Base-by-base conservation (phyloP, 2,113 vertebrate genomes). In the Tachysurus fulvidraco region DNA sequence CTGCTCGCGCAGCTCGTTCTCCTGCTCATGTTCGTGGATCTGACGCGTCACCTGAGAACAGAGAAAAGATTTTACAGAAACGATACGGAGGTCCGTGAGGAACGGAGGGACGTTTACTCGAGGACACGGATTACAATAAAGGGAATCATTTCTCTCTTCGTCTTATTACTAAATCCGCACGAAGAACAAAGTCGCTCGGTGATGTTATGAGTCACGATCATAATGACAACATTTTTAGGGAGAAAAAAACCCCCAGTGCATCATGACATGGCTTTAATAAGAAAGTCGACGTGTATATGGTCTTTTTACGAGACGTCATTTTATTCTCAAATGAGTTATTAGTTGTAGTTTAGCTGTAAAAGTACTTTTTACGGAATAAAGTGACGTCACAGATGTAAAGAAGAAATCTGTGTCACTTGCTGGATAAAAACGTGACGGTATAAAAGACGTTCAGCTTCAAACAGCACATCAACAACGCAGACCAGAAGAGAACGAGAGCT, bases 1-100 rank as follows among this genome's bases (percentile, higher is more conserved):
- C 97, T 99, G 98, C 96, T 99, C 98, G 91, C 98, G 98, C 94
- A 99, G 95, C 96, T 99, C 98, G 93, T 97, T 99, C 94, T 99
- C 98, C 96, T 99, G 98, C 96, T 99, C 98, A 96, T 99, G 98
- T 94, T 99, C 98, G 89, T 99, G 98, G 96, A 99, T 99, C 96
- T 99, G 98, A 92, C 98, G 97, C 95, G 98, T 99, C 95, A 99
- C 97, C 98, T 99, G 93, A n/a, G 25, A 25, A 8, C 41, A 28
- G 41, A 55, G 3, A 9, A 1, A 16, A 76, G 25, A 5, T 50
- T 73, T 73, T 13, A 14, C 21, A 50, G 73, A n/a, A 50, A 23
- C 50, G 12, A 25, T 52, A 76, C 44, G 50, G 11, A 25, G 12
- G 21, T 25, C 0, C 16, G 8, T 41, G 13, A 19, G 30, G 69